Evolutionary conservation across 2,888 invertebrate genomes (phyloP).

Genomic region (Agrilus biguttatus): DNA sequence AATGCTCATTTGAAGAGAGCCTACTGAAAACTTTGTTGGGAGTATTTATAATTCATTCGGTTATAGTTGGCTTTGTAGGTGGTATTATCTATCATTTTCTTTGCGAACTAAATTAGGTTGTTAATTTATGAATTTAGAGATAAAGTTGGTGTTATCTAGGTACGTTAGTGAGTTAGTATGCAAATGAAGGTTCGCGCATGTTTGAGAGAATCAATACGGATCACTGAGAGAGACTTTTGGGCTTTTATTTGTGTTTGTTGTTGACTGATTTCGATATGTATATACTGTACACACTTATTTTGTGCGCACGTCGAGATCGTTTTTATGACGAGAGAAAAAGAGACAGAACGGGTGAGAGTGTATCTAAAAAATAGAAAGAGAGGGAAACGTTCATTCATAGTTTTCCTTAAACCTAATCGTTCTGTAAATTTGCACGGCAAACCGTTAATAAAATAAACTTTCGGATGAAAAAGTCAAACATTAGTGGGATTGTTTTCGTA

Average conservation of each 20-base stretch:
- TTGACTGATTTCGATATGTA: conserved; percentile 12
- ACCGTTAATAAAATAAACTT: conserved; percentile 14
- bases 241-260: conserved; percentile 10
- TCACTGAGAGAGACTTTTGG: conserved; percentile 6
- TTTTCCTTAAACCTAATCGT: conserved; percentile 19
- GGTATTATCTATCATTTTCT: no score
- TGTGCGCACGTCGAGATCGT: conserved; percentile 2
- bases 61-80: no score
- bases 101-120: no score
- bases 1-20: no score
- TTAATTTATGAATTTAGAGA: no score
- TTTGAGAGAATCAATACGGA: conserved; percentile 8
- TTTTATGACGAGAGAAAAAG: no score
- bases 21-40: no score
- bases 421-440: conserved; percentile 21
- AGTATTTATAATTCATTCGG: no score
- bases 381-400: conserved; percentile 6
- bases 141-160: no score
- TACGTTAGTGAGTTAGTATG: no score
- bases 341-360: background rate
- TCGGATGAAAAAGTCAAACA: conserved; percentile 17
- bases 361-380: background rate
- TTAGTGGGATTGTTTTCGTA: conserved; percentile 12
- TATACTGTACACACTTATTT: conserved; percentile 6
- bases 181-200: background rate